Evolutionary conservation across 2,888 invertebrate species (phyloP).

Genomic region (Noctua pronuba): DNA sequence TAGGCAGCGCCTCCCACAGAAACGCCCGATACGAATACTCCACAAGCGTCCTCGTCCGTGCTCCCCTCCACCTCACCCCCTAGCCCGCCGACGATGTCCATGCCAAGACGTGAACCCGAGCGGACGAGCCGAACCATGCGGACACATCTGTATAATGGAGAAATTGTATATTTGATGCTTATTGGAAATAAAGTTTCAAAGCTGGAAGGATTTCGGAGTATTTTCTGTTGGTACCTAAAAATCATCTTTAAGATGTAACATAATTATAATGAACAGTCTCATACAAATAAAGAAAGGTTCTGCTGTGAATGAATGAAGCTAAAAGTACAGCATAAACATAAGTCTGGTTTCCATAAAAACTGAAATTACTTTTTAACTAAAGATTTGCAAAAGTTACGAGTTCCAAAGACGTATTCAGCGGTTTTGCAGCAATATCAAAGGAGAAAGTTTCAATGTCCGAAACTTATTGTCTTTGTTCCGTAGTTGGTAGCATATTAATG

Average conservation of each 20-base stretch:
- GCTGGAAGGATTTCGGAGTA: not conserved
- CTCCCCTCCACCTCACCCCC: conserved; percentile 83
- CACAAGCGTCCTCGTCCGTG: conserved; percentile 84
- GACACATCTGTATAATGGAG: conserved; percentile 78
- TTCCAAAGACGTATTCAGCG: conserved; percentile 58
- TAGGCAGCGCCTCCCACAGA: conserved; percentile 85
- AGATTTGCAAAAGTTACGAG: conserved; percentile 59
- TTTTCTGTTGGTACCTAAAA: not conserved
- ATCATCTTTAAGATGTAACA: not conserved
- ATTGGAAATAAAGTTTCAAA: not conserved
- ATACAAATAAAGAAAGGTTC: not conserved
- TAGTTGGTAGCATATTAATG: conserved; percentile 53
- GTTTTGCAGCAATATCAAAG: conserved; percentile 57
- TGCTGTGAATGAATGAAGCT: not conserved
- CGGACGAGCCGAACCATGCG: conserved; percentile 88
- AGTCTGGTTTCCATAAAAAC: conserved; percentile 15
- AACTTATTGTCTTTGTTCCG: conserved; percentile 63
- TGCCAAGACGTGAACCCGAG: conserved; percentile 87
- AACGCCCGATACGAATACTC: conserved; percentile 88
- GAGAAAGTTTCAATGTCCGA: conserved; percentile 60
- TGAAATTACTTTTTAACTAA: conserved; percentile 35
- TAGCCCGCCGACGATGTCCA: conserved; percentile 89
- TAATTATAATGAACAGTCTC: not conserved
- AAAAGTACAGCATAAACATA: not conserved
- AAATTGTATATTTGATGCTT: conserved; percentile 10